Evolutionary conservation across 2,797 vertebrate genomes (phyloP), one percentile per base, ranked within the genome.

Genomic region (Adelosebastes latens): DNA sequence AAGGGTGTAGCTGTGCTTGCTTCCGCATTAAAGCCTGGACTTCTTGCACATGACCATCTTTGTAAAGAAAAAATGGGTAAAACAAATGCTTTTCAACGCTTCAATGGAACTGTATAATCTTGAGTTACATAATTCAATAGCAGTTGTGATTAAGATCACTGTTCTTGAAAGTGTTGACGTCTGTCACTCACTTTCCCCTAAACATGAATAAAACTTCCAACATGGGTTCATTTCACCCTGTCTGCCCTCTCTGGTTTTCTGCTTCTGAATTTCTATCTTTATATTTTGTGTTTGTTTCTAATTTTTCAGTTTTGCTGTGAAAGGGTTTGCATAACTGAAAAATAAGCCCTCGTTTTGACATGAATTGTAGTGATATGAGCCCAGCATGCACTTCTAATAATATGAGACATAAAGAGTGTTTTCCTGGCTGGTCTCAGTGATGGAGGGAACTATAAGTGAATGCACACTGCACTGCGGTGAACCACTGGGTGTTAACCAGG

Each of bases 401-500:
- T 29, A 58, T 24, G 31, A 73, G 9, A 49, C 25, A 32, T 68
- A 16, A 55, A 42, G 58, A 63, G 24, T 66, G 27, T 53, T 75
- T 70, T 58, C 72, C 49, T 67, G 73, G 18, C 69, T 73, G 76
- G 67, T 69, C 25, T 77, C 52, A 65, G 61, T 83, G 69, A 81
- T 78, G 59, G 62, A 76, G 81, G 68, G 58, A 76, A 62, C 52
- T 56, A 60, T 58, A 72, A 81, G 63, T 77, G 87, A 62, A 60
- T 76, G 71, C 76, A 80, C 77, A 66, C 79, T 88, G 85, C 89
- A 91, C 87, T 90, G 91, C 89, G 87, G 89, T 87, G 84, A 87
- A 85, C 81, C 82, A 67, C 87, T 88, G 88, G 88, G 72, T 92
- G 87, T 84, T 80, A 85, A 89, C 85, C 82, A 87, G 75, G 52